A percentile compares a stretch with the other conserved stretches of the same genome.
phyloP scores from a whole-genome alignment of 2,113 vertebrate genomes.

The Mugil cephalus region DNA sequence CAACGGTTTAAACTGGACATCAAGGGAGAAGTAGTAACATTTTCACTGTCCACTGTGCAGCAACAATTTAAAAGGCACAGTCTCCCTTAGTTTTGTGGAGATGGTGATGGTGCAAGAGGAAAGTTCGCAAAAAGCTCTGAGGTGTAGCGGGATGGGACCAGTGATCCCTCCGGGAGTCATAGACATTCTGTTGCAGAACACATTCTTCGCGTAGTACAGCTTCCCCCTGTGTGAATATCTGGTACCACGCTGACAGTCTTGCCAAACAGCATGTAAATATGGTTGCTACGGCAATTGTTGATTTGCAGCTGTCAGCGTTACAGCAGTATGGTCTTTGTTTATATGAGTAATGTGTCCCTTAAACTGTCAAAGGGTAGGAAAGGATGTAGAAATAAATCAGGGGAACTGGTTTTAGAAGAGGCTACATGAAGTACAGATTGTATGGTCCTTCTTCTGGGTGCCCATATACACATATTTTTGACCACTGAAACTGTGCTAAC shows the following conservation, averaged over 20 bases:
- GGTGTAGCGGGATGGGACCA: too few species aligned
- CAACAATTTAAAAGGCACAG: background rate
- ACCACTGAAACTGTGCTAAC: conserved; percentile 11
- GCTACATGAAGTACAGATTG: background rate
- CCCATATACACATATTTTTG: background rate
- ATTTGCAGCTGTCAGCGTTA: conserved; percentile 15
- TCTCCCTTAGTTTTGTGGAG: background rate
- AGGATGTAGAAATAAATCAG: background rate
- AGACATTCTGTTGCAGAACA: conserved; percentile 12
- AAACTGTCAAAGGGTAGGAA: background rate
- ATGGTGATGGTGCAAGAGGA: too few species aligned
- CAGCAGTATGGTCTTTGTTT: background rate
- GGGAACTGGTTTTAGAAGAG: background rate
- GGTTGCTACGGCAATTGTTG: background rate
- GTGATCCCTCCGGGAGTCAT: conserved; percentile 9
- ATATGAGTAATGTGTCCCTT: background rate
- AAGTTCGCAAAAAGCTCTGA: too few species aligned
- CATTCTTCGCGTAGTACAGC: conserved; percentile 7
- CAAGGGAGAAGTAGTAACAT: too few species aligned
- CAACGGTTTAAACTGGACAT: conserved; percentile 3
- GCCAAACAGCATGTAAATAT: conserved; percentile 10
- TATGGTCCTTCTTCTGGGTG: background rate
- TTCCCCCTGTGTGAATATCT: conserved; percentile 38
- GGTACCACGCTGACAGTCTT: conserved; percentile 22
- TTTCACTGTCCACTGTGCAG: too few species aligned